These are phyloP conservation scores for Sinocyclocheilus anophthalmus DNA, from an alignment of 2,113 vertebrate species.

Conservation along the genomic window DNA sequence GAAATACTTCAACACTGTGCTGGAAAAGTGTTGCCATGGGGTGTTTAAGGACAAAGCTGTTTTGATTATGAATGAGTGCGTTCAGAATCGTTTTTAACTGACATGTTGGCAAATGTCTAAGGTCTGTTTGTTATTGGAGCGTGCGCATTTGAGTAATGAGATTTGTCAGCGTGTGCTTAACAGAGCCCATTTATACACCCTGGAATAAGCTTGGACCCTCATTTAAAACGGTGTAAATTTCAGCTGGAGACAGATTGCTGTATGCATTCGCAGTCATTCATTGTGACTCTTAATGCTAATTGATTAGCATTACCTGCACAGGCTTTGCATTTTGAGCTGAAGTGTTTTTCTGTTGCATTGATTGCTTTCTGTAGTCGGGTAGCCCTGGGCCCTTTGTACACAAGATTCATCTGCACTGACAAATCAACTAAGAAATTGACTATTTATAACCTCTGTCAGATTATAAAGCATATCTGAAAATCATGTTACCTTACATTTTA, in stretches of 20 bases:
- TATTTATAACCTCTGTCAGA: conserved; percentile 9
- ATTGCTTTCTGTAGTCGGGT: conserved; percentile 3
- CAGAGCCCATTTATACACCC: conserved; percentile 39
- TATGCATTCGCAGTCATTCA: conserved; percentile 49
- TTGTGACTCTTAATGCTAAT: conserved; percentile 43
- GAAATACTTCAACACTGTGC: not conserved
- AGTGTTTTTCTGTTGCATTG: conserved; percentile 23
- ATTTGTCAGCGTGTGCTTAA: conserved; percentile 54
- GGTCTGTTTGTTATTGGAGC: conserved; percentile 57
- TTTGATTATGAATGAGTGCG: not conserved
- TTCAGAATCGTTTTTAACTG: conserved; percentile 8
- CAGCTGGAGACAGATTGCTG: conserved; percentile 44
- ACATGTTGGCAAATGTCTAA: conserved; percentile 54
- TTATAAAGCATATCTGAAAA: conserved; percentile 11
- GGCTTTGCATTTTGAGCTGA: conserved; percentile 31
- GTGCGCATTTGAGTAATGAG: conserved; percentile 62
- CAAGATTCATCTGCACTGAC: conserved; percentile 8
- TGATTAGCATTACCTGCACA: conserved; percentile 26
- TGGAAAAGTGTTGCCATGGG: not conserved
- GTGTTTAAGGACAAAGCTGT: not conserved
- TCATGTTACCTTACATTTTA: not conserved
- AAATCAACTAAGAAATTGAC: conserved; percentile 10
- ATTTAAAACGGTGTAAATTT: conserved; percentile 55
- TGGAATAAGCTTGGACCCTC: conserved; percentile 37
- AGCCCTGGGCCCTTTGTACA: not conserved